Conservation (phyloP, 1,140 invertebrate species). For the Drosophila miranda region DNA sequence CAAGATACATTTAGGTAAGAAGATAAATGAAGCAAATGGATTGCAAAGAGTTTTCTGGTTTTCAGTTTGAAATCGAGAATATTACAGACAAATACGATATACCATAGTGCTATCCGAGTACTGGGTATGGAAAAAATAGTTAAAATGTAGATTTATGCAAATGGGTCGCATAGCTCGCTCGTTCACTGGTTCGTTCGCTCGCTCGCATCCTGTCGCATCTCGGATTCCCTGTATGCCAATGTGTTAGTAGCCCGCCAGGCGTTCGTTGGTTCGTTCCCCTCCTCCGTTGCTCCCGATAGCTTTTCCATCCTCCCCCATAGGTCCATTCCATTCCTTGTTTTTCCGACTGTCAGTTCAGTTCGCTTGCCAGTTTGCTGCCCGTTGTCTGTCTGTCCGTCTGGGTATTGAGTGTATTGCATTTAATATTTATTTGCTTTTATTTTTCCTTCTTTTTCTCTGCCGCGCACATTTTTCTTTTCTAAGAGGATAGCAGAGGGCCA, state of each 20-base stretch:
- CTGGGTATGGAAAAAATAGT: conserved; percentile 45
- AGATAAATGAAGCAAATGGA: too few relatives aligned
- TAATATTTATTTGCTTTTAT: conserved; percentile 81
- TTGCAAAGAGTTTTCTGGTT: too few relatives aligned
- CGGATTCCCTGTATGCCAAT: conserved; percentile 60
- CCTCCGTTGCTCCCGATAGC: too few relatives aligned
- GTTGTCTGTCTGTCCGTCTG: conserved; percentile 40
- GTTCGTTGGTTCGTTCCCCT: not conserved
- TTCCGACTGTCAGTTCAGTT: conserved; percentile 40
- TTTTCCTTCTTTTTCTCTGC: conserved; percentile 35
- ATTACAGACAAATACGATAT: too few relatives aligned
- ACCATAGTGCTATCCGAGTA: too few relatives aligned
- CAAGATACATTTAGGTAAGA: too few relatives aligned
- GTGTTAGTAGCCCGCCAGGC: conserved; percentile 57
- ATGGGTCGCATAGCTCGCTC: conserved; percentile 44
- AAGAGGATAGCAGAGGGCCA: conserved; percentile 1
- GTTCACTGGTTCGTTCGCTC: conserved; percentile 17
- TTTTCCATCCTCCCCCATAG: not conserved
- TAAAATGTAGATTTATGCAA: conserved; percentile 80
- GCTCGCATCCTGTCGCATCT: conserved; percentile 58
- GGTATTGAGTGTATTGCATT: conserved; percentile 79
- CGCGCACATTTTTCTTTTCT: conserved; percentile 59
- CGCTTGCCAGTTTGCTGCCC: conserved; percentile 58
- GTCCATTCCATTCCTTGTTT: not conserved
- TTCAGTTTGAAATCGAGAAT: too few relatives aligned